phyloP scores from a whole-genome alignment of 2,888 invertebrate genomes.

The Pollenia angustigena region DNA sequence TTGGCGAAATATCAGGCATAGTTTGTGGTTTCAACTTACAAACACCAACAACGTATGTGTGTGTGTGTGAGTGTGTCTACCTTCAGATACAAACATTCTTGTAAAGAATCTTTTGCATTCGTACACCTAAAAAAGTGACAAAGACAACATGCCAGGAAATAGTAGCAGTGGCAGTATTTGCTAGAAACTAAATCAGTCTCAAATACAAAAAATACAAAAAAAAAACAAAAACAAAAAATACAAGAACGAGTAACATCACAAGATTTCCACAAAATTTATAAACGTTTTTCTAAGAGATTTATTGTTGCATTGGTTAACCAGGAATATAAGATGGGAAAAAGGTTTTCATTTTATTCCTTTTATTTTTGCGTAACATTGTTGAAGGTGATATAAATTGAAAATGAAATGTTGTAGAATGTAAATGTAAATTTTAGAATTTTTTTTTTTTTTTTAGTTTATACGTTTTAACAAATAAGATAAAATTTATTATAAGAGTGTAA shows the following conservation, averaged over 20 bases:
- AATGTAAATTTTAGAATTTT: constrained; percentile 44
- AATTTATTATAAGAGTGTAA: constrained; percentile 74
- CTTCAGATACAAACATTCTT: constrained; percentile 39
- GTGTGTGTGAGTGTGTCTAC: background rate
- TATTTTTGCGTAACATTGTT: constrained; percentile 23
- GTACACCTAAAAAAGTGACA: constrained; percentile 41
- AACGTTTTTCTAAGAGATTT: constrained; percentile 83
- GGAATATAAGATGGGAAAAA: constrained; percentile 58
- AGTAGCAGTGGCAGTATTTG: constrained; percentile 10
- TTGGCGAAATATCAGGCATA: constrained; percentile 69
- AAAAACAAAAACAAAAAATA: background rate
- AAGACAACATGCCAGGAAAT: constrained; percentile 58
- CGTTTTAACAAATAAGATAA: constrained; percentile 34
- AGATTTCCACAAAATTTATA: constrained; percentile 77
- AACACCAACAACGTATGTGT: background rate
- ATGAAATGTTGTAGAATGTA: constrained; percentile 67
- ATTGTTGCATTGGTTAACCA: constrained; percentile 83
- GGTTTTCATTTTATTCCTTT: constrained; percentile 44
- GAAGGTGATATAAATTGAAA: constrained; percentile 73
- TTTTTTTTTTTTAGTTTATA: background rate
- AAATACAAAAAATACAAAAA: background rate
- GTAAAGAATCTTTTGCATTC: constrained; percentile 3
- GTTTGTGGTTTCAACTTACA: constrained; percentile 53
- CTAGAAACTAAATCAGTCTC: constrained; percentile 44
- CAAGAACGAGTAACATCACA: background rate